Percentiles rank a stretch among this genome's conserved stretches.
Conservation (phyloP, 2,888 invertebrate species). For the Uloborus plumipes region DNA sequence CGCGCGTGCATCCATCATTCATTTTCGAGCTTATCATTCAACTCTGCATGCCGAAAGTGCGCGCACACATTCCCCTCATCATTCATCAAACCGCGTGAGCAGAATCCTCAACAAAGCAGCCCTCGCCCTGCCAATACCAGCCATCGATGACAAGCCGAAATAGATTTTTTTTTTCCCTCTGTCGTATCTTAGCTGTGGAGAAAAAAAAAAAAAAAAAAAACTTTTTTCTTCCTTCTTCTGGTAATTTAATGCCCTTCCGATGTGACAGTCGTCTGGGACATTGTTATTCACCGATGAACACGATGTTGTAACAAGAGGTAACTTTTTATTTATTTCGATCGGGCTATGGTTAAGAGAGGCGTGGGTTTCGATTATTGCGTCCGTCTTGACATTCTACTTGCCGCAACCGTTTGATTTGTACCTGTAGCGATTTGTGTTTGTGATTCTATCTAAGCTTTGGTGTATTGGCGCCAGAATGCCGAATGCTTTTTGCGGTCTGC, state of each 20-base stretch:
- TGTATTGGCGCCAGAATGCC: no score
- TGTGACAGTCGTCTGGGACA: conserved; percentile 22
- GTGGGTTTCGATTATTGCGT: no score
- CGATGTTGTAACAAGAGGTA: conserved; percentile 31
- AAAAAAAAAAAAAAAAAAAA: no score
- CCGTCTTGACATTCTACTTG: no score
- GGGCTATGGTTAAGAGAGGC: no score
- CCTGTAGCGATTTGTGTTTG: no score
- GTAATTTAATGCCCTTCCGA: conserved; percentile 39
- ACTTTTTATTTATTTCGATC: no score
- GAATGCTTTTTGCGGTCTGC: no score
- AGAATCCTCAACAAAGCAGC: conserved; percentile 18
- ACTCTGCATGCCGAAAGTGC: conserved; percentile 20
- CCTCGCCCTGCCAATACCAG: conserved; percentile 14
- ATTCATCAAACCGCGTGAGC: conserved; percentile 41
- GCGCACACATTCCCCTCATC: conserved; percentile 4
- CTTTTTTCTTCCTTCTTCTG: no score
- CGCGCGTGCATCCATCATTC: conserved; percentile 9
- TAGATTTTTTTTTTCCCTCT: not conserved
- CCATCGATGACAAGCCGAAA: conserved; percentile 8
- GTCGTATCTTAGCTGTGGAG: not conserved
- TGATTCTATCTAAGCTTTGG: no score
- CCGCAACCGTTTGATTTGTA: no score
- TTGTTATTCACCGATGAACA: conserved; percentile 41
- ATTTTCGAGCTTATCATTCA: conserved; percentile 25